Evolutionary conservation across 1,140 invertebrate genomes (phyloP).

Genomic region (Trypoxylus dichotomus): DNA sequence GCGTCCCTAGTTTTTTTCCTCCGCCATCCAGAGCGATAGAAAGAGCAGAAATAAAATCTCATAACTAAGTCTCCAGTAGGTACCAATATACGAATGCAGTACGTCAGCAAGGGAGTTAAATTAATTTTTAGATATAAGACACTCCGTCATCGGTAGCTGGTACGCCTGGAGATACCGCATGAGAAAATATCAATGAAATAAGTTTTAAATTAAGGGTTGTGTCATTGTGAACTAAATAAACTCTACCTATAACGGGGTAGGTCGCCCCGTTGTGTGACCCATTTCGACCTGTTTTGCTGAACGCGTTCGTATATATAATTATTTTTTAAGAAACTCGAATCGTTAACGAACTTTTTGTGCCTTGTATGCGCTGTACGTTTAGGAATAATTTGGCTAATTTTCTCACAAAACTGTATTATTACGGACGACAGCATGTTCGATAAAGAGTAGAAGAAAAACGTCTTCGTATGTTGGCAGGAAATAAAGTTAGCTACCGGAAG

Average conservation of each 20-base stretch:
- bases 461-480: not conserved
- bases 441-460: not conserved
- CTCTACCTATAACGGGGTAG: slow-evolving; percentile 35
- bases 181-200: slow-evolving; percentile 46
- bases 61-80: slow-evolving; percentile 36
- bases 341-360: slow-evolving; percentile 38
- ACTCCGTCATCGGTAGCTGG: slow-evolving; percentile 31
- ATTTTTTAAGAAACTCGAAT: slow-evolving; percentile 29
- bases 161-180: slow-evolving; percentile 33
- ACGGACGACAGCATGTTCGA: not conserved
- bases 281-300: slow-evolving; percentile 36
- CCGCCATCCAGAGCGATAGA: not conserved
- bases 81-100: slow-evolving; percentile 36
- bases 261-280: slow-evolving; percentile 36
- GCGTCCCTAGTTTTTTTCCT: slow-evolving; percentile 22
- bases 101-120: slow-evolving; percentile 13
- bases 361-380: not conserved
- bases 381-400: slow-evolving; percentile 23
- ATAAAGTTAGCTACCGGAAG: not conserved
- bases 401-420: slow-evolving; percentile 1
- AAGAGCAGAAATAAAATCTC: slow-evolving; percentile 36
- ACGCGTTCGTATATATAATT: slow-evolving; percentile 34
- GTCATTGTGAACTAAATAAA: slow-evolving; percentile 41
- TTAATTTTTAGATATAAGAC: slow-evolving; percentile 30
- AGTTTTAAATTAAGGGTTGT: slow-evolving; percentile 46